A percentile compares a stretch with the other conserved stretches of the same genome.
These are phyloP conservation scores for Linnaemya vulpina DNA, from an alignment of 2,888 invertebrate genomes.

Conservation along the genomic window DNA sequence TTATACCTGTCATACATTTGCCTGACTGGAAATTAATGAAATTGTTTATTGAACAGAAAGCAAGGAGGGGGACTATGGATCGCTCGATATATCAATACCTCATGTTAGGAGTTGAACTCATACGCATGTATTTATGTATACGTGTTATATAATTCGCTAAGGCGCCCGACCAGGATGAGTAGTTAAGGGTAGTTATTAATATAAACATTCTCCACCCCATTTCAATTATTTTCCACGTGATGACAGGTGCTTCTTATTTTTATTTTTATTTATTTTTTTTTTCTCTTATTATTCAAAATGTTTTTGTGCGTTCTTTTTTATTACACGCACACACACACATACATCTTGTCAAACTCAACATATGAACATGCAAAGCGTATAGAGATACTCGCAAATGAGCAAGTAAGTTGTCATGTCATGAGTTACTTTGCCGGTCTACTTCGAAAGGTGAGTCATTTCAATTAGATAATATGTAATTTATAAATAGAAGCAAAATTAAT, in stretches of 20 bases:
- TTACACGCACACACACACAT: not conserved
- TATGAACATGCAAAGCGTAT: not conserved
- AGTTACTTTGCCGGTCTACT: not conserved
- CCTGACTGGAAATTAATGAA: not conserved
- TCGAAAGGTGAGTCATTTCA: not conserved
- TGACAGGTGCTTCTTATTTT: slow-evolving; percentile 58
- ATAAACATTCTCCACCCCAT: not conserved
- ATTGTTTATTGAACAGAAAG: not conserved
- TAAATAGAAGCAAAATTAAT: not conserved
- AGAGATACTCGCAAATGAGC: not conserved
- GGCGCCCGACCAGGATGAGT: not conserved
- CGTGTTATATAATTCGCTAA: too few species aligned
- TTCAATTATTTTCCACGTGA: slow-evolving; percentile 21
- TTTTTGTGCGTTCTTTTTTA: not conserved
- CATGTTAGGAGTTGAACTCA: not conserved
- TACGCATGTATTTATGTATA: not conserved
- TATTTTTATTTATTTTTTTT: slow-evolving; percentile 4
- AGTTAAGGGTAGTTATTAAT: slow-evolving; percentile 12
- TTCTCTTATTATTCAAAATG: not conserved
- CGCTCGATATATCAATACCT: slow-evolving; percentile 13
- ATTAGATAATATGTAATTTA: not conserved
- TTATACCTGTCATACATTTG: not conserved
- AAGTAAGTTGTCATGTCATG: not conserved
- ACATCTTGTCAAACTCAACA: slow-evolving; percentile 16
- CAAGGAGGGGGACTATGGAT: not conserved